These are phyloP conservation scores for Psilanteris sp. DNA, from an alignment of 1,140 invertebrate species.

Conservation along the genomic window DNA sequence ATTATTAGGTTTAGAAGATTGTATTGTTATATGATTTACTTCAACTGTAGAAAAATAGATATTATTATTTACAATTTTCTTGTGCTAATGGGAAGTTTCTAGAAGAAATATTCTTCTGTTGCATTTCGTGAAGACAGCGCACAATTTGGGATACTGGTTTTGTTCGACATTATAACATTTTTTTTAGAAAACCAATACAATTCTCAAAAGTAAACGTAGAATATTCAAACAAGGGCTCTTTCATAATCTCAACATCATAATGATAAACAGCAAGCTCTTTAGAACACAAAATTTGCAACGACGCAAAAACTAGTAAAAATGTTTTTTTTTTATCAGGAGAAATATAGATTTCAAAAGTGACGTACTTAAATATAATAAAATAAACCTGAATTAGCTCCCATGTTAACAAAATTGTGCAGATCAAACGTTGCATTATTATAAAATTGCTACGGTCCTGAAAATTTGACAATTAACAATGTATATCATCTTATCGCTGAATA, in stretches of 20 bases:
- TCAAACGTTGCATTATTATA: no score
- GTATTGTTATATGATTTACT: no score
- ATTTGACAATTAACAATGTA: no score
- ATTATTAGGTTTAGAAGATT: no score
- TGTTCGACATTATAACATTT: slow-evolving; percentile 2
- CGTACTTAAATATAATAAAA: slow-evolving; percentile 11
- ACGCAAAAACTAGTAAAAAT: slow-evolving; percentile 5
- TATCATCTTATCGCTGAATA: no score
- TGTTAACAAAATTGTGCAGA: neutral
- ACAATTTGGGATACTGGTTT: slow-evolving; percentile 3
- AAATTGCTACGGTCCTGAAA: no score
- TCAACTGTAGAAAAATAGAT: no score
- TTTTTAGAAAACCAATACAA: slow-evolving; percentile 14
- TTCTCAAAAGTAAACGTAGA: slow-evolving; percentile 10
- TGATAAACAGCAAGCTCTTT: neutral
- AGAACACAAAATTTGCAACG: slow-evolving; percentile 14
- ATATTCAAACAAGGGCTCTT: neutral
- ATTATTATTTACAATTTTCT: no score
- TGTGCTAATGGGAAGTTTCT: no score
- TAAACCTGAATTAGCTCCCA: slow-evolving; percentile 9
- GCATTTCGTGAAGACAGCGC: slow-evolving; percentile 1
- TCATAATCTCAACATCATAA: neutral
- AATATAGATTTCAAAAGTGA: neutral
- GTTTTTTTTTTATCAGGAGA: neutral
- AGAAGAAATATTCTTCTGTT: no score